These are phyloP conservation scores for Odontothrips loti DNA, from an alignment of 2,888 invertebrate species.

Conservation along the genomic window DNA sequence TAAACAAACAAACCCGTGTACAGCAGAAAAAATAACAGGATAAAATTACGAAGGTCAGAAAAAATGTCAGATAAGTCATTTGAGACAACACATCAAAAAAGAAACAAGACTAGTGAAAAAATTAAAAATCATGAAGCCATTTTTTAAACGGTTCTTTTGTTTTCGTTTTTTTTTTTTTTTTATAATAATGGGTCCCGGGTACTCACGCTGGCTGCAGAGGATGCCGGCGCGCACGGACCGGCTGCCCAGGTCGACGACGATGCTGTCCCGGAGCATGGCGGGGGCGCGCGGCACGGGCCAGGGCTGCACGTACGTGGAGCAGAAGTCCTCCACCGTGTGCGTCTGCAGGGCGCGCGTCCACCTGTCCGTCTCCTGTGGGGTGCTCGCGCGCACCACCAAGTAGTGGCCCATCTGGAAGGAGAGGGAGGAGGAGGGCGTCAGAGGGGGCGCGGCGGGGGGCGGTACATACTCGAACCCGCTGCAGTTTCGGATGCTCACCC, in stretches of 20 bases:
- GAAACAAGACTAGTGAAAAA: neutral
- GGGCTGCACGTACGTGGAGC: conserved; percentile 9
- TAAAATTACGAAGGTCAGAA: too few species aligned
- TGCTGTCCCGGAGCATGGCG: conserved; percentile 13
- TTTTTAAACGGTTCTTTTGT: too few species aligned
- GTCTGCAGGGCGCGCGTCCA: conserved; percentile 7
- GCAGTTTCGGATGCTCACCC: neutral
- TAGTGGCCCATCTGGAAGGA: conserved; percentile 7
- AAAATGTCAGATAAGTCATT: too few species aligned
- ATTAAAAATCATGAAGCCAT: neutral
- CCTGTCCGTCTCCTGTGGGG: conserved; percentile 4
- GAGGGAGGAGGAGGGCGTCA: neutral
- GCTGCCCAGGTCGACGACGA: conserved; percentile 21
- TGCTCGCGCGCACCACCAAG: neutral
- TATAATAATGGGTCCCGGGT: too few species aligned
- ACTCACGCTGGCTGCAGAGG: conserved; percentile 5
- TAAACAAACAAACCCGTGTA: too few species aligned
- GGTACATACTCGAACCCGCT: neutral
- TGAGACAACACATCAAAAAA: too few species aligned
- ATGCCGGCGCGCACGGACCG: conserved; percentile 10
- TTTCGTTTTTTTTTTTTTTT: too few species aligned
- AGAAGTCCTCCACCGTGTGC: conserved; percentile 20
- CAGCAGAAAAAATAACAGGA: neutral
- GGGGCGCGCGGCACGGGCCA: conserved; percentile 5
- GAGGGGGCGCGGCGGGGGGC: too few species aligned